These are phyloP conservation scores for Oryzias curvinotus DNA, from an alignment of 2,113 vertebrate genomes.

Conservation along the genomic window DNA sequence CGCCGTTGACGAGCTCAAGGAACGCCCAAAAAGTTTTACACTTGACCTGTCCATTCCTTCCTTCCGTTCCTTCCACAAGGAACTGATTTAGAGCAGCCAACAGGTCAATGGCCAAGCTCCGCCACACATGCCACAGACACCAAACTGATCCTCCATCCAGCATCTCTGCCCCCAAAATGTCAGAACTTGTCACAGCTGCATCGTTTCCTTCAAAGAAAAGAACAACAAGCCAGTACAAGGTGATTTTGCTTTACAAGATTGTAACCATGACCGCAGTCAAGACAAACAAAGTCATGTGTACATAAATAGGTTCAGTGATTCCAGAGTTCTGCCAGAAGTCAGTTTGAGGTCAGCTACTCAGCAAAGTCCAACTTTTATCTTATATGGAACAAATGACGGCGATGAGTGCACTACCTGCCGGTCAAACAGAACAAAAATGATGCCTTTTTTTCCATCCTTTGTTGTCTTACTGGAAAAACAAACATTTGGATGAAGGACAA, in stretches of 20 bases:
- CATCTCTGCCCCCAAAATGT: not conserved
- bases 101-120: not conserved
- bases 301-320: constrained; percentile 44
- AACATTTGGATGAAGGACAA: constrained; percentile 9
- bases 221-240: constrained; percentile 16
- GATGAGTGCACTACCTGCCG: not conserved
- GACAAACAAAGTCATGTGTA: constrained; percentile 57
- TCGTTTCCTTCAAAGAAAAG: constrained; percentile 21
- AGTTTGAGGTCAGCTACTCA: constrained; percentile 34
- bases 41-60: constrained; percentile 64
- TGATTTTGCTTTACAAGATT: constrained; percentile 43
- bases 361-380: constrained; percentile 22
- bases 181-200: not conserved
- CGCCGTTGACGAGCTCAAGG: constrained; percentile 59
- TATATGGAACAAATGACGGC: constrained; percentile 15
- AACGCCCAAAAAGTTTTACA: constrained; percentile 62
- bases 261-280: constrained; percentile 59
- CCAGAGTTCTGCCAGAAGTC: constrained; percentile 56
- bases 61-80: constrained; percentile 43
- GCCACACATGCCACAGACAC: constrained; percentile 27
- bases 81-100: constrained; percentile 31
- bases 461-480: constrained; percentile 2
- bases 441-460: not conserved
- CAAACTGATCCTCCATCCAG: constrained; percentile 20
- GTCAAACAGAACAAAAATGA: not conserved